Percentiles rank a stretch among this genome's conserved stretches.
phyloP scores from a whole-genome alignment of 2,113 vertebrate species.

The Psammodynastes pulverulentus region DNA sequence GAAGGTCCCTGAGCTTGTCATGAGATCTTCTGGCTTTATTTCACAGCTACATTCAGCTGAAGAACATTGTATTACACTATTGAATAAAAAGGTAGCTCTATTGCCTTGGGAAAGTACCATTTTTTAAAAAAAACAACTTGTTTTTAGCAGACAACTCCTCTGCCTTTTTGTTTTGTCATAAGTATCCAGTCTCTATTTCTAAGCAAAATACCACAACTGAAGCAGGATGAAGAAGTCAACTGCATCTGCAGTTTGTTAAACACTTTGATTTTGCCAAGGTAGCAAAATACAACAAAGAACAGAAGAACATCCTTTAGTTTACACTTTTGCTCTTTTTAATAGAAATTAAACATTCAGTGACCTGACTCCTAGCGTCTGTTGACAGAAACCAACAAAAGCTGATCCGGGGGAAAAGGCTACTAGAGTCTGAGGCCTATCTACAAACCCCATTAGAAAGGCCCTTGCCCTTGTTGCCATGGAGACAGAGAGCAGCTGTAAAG shows the following conservation, averaged over 20 bases:
- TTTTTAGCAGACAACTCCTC: not conserved
- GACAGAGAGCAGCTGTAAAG: constrained; percentile 61
- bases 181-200: not conserved
- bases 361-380: constrained; percentile 25
- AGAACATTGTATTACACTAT: too few relatives aligned
- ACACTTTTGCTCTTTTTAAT: not conserved
- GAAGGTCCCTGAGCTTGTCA: not conserved
- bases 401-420: not conserved
- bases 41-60: not conserved
- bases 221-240: not conserved
- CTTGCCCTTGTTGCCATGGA: constrained; percentile 62
- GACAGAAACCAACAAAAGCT: not conserved
- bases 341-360: not conserved
- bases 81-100: not conserved
- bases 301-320: not conserved
- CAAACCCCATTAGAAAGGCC: constrained; percentile 48
- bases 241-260: not conserved
- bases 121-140: not conserved
- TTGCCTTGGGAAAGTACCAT: not conserved
- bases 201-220: not conserved
- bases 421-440: constrained; percentile 28
- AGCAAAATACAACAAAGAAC: not conserved
- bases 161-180: not conserved
- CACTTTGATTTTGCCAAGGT: not conserved
- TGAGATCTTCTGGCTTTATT: not conserved